A percentile compares a stretch with the other conserved stretches of the same genome.
phyloP scores from a whole-genome alignment of 2,888 invertebrate species.

The Neocrepidodera transversa region DNA sequence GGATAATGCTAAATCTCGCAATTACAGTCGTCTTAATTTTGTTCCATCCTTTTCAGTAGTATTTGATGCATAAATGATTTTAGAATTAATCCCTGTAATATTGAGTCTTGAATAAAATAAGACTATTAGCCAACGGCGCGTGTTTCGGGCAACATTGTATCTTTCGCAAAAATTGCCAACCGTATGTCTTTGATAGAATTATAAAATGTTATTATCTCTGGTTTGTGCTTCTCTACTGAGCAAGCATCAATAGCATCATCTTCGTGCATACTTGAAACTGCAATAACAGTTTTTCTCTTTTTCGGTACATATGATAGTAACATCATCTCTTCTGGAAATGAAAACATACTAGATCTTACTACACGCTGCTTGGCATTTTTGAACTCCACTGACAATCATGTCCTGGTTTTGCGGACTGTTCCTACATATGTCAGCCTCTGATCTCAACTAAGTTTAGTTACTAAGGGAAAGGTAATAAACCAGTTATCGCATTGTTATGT shows the following conservation, averaged over 20 bases:
- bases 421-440: slow-evolving; percentile 1
- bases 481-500: background rate
- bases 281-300: too few species aligned
- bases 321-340: background rate
- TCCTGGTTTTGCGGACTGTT: background rate
- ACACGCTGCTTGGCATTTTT: background rate
- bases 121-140: slow-evolving; percentile 9
- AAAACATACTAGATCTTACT: background rate
- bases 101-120: background rate
- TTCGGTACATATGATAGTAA: too few species aligned
- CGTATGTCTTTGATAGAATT: background rate
- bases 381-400: background rate
- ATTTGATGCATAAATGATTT: background rate
- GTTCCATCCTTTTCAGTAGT: background rate
- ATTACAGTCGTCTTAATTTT: slow-evolving; percentile 3
- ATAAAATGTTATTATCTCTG: too few species aligned
- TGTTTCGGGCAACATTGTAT: slow-evolving; percentile 11
- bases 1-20: slow-evolving; percentile 1
- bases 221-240: background rate
- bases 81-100: background rate
- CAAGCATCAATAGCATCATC: slow-evolving; percentile 2
- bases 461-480: slow-evolving; percentile 1
- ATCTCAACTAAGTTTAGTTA: slow-evolving; percentile 1
- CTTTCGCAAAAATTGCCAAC: background rate
- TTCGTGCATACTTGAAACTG: too few species aligned